Evolutionary conservation across 2,113 vertebrate species (phyloP).

Genomic region (Aegithalos caudatus): DNA sequence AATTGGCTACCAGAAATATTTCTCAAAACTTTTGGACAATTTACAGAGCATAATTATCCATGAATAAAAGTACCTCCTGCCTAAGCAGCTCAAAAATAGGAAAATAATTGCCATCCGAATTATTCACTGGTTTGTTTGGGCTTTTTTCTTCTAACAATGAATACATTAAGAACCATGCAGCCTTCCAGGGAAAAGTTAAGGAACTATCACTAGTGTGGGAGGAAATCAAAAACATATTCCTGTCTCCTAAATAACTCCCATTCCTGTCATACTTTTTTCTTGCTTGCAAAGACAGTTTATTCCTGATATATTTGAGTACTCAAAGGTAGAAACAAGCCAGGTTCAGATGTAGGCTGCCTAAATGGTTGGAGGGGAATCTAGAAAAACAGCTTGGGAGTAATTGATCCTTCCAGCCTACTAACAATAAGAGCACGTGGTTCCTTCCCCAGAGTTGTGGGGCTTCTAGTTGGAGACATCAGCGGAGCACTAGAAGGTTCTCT

Average conservation of each 20-base stretch:
- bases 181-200: background rate
- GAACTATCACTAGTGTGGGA: background rate
- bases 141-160: background rate
- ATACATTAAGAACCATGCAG: background rate
- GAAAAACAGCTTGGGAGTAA: background rate
- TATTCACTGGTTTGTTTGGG: background rate
- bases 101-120: background rate
- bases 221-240: background rate
- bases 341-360: background rate
- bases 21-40: slow-evolving; percentile 1
- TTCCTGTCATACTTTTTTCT: background rate
- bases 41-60: background rate
- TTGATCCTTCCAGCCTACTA: background rate
- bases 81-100: background rate
- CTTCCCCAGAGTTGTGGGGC: background rate
- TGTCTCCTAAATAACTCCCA: background rate
- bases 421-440: background rate
- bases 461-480: background rate
- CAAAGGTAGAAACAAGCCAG: background rate
- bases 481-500: background rate
- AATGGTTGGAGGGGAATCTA: background rate
- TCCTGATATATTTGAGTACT: background rate
- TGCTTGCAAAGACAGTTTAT: background rate
- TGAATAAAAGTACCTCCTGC: background rate
- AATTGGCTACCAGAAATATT: background rate